Evolutionary conservation across 2,888 invertebrate species (phyloP), one percentile per base, ranked within the genome.

Genomic region (Tribolium freemani): DNA sequence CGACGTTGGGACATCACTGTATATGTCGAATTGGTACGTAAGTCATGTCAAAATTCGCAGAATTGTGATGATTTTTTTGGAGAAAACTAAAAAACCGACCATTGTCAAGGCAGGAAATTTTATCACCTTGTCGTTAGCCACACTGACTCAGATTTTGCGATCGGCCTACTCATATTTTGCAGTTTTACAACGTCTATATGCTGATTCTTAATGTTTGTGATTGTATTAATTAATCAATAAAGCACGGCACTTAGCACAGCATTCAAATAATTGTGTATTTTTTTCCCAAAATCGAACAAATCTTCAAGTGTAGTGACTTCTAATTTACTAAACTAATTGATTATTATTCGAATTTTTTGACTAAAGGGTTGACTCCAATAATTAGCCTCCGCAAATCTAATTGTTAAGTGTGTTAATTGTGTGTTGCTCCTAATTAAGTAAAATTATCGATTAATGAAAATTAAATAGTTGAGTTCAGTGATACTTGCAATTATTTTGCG

Each of bases 111-210:
- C 88, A 74, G 87, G 85, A 0, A 84, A 80, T 73, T 80, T 88
- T 74, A 83, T 89, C 48, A 87, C 88, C 67, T 86, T 89, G 53
- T 88, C 88, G 0, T 84, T 89, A 8, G 82, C 86, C 57, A 88
- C 88, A 11, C 88, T 88, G 76, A 80, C 88, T 9, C 66, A 66
- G 44, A 66, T 66, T 26, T 8, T 66, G 54, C 20, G 66, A 5
- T 54, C 53, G n/a, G 20, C 66, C 1, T 66, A 66, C 9, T 66
- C 66, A 6, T 66, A 66, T 46, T 66, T 66, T 21, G 54, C 66
- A 1, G 66, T 66, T 31, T 54, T 66, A 8, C 66, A 54, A 54
- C 44, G 66, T 4, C 54, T 66, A 1, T 66, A 66, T 11, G 54
- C 38, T 1, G 38, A 38, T 38, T 3, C 4, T 8, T 38, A 16